Conservation (phyloP, 2,888 invertebrate species). For the Agonum fuliginosum region DNA sequence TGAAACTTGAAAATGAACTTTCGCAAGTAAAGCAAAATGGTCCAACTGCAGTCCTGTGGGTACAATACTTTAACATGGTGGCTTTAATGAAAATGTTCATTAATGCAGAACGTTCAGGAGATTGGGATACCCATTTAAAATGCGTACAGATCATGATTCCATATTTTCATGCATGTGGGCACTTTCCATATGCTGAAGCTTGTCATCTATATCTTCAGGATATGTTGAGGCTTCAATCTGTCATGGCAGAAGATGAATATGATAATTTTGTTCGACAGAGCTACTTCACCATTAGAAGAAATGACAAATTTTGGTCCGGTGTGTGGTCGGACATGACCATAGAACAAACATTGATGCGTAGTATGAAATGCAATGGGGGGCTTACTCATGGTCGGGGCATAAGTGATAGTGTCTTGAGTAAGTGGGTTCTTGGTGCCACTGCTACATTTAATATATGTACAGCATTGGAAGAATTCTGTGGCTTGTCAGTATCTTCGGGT, state of each 20-base stretch:
- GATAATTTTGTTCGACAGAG: conserved; percentile 61
- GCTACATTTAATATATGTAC: conserved; percentile 62
- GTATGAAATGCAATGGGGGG: conserved; percentile 65
- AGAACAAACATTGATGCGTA: conserved; percentile 66
- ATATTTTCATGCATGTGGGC: conserved; percentile 63
- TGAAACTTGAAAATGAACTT: conserved; percentile 76
- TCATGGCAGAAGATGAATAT: conserved; percentile 63
- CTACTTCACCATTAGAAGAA: conserved; percentile 58
- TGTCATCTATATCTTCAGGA: conserved; percentile 69
- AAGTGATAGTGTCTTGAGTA: conserved; percentile 62
- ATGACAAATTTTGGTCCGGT: conserved; percentile 63
- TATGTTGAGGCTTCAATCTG: conserved; percentile 65
- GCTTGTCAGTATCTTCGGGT: conserved; percentile 57
- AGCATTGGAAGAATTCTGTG: conserved; percentile 63
- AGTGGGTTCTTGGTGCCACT: conserved; percentile 62
- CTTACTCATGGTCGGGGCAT: conserved; percentile 64
- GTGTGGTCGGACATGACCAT: conserved; percentile 66
- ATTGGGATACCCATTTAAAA: conserved; percentile 15
- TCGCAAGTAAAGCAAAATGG: conserved; percentile 64
- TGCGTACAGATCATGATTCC: conserved; percentile 50
- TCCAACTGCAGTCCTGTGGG: conserved; percentile 64
- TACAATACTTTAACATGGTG: conserved; percentile 65
- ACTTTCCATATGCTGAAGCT: conserved; percentile 68
- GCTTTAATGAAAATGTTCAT: background rate
- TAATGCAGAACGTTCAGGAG: background rate